Evolutionary conservation across 2,888 invertebrate genomes (phyloP).

Genomic region (Leucophenga montana): DNA sequence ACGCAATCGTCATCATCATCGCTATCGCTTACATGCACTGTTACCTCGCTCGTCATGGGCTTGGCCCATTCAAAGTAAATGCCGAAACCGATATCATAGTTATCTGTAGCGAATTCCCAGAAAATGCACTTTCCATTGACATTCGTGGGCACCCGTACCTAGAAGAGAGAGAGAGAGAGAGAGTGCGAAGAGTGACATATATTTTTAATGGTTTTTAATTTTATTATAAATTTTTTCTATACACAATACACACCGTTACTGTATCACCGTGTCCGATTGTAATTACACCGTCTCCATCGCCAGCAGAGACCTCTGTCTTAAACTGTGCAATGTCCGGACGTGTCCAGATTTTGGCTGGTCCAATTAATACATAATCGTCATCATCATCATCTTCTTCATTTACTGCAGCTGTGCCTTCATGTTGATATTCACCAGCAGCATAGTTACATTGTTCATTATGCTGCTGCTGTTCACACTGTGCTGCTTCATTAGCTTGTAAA

Average conservation of each 20-base stretch:
- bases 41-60: constrained; percentile 84
- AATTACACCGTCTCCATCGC: constrained; percentile 88
- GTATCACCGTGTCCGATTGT: constrained; percentile 97
- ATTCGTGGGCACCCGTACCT: constrained; percentile 95
- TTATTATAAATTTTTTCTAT: background rate
- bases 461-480: constrained; percentile 47
- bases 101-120: constrained; percentile 99
- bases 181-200: no score
- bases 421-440: constrained; percentile 18
- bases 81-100: constrained; percentile 98
- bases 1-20: constrained; percentile 81
- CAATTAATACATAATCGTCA: constrained; percentile 75
- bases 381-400: constrained; percentile 56
- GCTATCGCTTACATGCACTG: constrained; percentile 96
- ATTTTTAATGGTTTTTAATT: background rate
- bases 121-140: constrained; percentile 93
- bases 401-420: constrained; percentile 34
- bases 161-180: background rate
- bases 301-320: constrained; percentile 89
- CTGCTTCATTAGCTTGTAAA: constrained; percentile 42
- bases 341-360: constrained; percentile 96
- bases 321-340: constrained; percentile 89
- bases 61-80: constrained; percentile 98
- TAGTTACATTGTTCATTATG: constrained; percentile 28
- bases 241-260: constrained; percentile 84